These are phyloP conservation scores for Ramphastos sulfuratus DNA, from an alignment of 2,113 vertebrate genomes.

Conservation along the genomic window DNA sequence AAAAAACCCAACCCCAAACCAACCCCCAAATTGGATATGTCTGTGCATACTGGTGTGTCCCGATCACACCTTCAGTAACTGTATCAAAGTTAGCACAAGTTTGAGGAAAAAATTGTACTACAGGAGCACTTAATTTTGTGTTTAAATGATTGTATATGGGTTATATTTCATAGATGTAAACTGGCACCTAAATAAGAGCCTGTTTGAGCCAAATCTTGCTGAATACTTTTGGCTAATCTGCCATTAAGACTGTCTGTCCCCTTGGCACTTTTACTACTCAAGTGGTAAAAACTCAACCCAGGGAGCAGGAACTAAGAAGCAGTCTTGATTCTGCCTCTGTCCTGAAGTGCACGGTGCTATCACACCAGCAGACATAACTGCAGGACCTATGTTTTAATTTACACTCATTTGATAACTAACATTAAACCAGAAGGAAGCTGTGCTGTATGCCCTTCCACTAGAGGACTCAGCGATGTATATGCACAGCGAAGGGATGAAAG, in stretches of 20 bases:
- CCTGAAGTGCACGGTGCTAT: accelerated
- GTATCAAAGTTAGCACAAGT: neutral
- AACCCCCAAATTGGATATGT: neutral
- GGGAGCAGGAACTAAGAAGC: neutral
- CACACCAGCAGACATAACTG: neutral
- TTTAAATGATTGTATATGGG: neutral
- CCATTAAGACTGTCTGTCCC: neutral
- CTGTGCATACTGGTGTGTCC: neutral
- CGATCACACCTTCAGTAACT: neutral
- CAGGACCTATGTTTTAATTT: neutral
- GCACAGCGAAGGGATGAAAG: neutral
- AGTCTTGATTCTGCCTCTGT: neutral
- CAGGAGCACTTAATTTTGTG: neutral
- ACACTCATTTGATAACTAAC: neutral
- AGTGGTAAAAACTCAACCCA: neutral
- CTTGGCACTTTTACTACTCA: neutral
- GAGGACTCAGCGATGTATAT: neutral
- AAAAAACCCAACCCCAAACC: neutral
- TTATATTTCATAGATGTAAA: neutral
- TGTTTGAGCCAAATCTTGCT: neutral
- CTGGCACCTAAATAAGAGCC: neutral
- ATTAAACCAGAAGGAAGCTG: neutral
- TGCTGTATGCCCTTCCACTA: neutral
- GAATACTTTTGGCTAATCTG: neutral
- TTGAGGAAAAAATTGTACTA: neutral